phyloP scores from a whole-genome alignment of 2,888 invertebrate species.

The Crioceris asparagi region DNA sequence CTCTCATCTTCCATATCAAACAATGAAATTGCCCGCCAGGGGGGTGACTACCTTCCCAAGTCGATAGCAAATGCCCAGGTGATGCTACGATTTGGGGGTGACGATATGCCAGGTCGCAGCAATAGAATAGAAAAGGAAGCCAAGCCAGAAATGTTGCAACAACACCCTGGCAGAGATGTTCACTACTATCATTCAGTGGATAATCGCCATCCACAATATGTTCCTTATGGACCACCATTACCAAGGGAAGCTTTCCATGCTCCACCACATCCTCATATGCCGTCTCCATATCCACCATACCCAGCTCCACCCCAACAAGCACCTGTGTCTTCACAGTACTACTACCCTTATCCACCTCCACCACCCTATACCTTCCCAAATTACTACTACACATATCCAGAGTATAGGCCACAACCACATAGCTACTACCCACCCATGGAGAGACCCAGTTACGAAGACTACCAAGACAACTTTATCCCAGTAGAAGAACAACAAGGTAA shows the following conservation, averaged over 20 bases:
- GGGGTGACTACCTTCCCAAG: background rate
- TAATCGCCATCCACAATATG: background rate
- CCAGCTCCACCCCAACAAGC: constrained; percentile 4
- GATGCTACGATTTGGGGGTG: constrained; percentile 22
- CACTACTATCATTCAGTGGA: constrained; percentile 3
- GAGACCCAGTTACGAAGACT: too few relatives aligned
- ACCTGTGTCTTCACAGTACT: constrained; percentile 10
- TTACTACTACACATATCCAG: background rate
- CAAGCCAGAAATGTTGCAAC: constrained; percentile 1
- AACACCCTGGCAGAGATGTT: constrained; percentile 2
- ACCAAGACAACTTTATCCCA: too few relatives aligned
- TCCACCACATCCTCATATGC: background rate
- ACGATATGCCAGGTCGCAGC: constrained; percentile 17
- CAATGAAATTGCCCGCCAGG: background rate
- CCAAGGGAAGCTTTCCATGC: constrained; percentile 1
- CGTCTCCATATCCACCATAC: constrained; percentile 4
- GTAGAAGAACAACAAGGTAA: too few relatives aligned
- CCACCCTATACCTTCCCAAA: constrained; percentile 15
- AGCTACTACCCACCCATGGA: too few relatives aligned
- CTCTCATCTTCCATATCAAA: too few relatives aligned
- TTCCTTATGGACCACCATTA: background rate
- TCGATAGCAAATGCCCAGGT: constrained; percentile 24
- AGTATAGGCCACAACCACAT: background rate
- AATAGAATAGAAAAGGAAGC: background rate
- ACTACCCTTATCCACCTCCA: constrained; percentile 17